Base-by-base conservation (phyloP, 2,797 vertebrate genomes). In the Chaenodraco wilsoni region DNA sequence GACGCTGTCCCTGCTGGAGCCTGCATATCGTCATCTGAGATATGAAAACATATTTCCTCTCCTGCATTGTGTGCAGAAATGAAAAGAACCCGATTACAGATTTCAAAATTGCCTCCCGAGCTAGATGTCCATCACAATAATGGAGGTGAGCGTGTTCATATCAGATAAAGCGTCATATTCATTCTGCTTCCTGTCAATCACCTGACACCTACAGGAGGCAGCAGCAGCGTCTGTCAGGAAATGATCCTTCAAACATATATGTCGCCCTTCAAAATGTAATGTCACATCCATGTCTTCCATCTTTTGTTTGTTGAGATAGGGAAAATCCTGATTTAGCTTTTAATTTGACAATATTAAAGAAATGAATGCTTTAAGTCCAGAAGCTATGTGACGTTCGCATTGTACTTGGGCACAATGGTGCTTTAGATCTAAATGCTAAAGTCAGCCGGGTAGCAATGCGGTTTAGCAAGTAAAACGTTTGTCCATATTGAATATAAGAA, bases 151-250 rank as follows among this genome's bases (percentile, higher is more conserved):
- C 12, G 21, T 61, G 74, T 77, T 69, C 16, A 3, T n/a, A 78
- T 80, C 69, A 75, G 84, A 84, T 69, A 73, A 72, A 74, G 43
- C 10, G 8, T 70, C 70, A 59, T 49, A 31, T 74, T 78, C 62
- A 63, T 84, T 85, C 27, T 60, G 59, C 54, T 79, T 23, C 75
- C 76, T 50, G 72, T 82, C 83, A 37, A 44, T 87, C 78, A 82
- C 45, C 58, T 65, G 72, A 69, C 23, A 59, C 46, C 52, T 9
- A 6, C 76, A 83, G 84, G 80, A 81, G 72, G 62, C 58, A 37
- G 17, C 59, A 27, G 57, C 77, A 11, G 33, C 21, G 50, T 37
- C 66, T 72, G 69, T 71, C 70, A 77, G 76, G 68, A 78, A 84
- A 83, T 74, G 43, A 74, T 56, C 51, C 41, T 51, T 54, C 49